Evolutionary conservation across 2,888 invertebrate genomes (phyloP), one percentile per base, ranked within the genome.

Genomic region (Acholoe squamosa): DNA sequence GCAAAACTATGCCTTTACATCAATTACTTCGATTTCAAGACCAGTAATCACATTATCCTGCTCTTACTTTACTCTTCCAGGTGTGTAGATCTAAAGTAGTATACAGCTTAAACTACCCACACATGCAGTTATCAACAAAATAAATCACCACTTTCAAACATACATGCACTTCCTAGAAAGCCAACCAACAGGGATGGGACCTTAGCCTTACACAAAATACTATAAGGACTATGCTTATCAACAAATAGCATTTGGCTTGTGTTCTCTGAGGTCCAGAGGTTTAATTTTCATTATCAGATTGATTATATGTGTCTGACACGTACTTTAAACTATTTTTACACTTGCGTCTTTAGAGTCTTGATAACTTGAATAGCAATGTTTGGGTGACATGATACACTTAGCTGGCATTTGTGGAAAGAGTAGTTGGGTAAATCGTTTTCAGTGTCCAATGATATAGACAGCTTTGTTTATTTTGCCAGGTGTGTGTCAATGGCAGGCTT

Each of bases 161-260:
- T 25, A 54, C 86, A 86, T 86, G 86, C 86, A 86, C 54, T 86
- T 86, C 86, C 86, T 86, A 86, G 86, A 86, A 86, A 86, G 86
- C 86, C 52, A 86, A 52, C 86, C 25, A 86, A 52, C 31, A 33
- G 86, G 86, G 54, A 54, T 51, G 86, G 86, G 54, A 54, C 86
- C 86, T 56, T 86, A 31, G 86, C 86, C 52, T 86, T 52, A 86
- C 86, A 86, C 86, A 86, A 86, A 86, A 86, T 28, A 54, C 86
- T 86, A 86, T 52, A 54, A 86, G 54, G 51, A 86, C 86, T 86
- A 86, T 86, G 86, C 86, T 56, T 16, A 54, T 56, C 52, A 86
- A 56, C 86, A 54, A 86, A 86, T 86, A 86, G 86, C 86, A 86
- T 86, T 86, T 86, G 86, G 86, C 86, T 52, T 86, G 86, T 86